Percentiles rank a stretch among this genome's conserved stretches.
Conservation (phyloP, 2,113 vertebrate species). For the Callorhinus ursinus region DNA sequence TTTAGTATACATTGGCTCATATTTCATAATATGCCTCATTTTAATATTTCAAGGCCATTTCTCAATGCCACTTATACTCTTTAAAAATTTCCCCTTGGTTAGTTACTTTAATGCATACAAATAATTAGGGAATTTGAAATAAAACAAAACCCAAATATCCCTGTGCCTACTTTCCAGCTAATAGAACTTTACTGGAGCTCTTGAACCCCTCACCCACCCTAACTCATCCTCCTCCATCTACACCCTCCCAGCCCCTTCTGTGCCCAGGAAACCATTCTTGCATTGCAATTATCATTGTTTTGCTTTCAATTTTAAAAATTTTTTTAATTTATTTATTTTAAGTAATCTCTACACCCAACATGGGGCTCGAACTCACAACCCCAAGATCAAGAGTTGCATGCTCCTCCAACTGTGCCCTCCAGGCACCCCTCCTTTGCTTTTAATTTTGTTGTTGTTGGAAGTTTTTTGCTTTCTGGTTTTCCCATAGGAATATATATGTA, state of each 20-base stretch:
- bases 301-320: neutral
- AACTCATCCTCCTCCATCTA: neutral
- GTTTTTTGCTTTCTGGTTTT: neutral
- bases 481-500: neutral
- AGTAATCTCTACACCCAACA: neutral
- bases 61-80: neutral
- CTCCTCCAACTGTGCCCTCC: neutral
- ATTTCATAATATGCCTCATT: neutral
- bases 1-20: neutral
- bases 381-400: neutral
- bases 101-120: neutral
- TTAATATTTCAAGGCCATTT: slow-evolving; percentile 31
- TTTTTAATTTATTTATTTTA: neutral
- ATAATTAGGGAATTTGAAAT: neutral
- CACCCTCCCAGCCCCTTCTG: rapidly evolving
- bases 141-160: neutral
- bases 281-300: neutral
- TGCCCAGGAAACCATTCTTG: neutral
- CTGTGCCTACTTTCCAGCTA: neutral
- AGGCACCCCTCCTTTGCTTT: neutral
- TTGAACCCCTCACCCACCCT: neutral
- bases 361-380: neutral
- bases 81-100: neutral
- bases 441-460: neutral
- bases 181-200: neutral